These are phyloP conservation scores for Acanthis flammea DNA, from an alignment of 2,797 vertebrate genomes.

Conservation along the genomic window DNA sequence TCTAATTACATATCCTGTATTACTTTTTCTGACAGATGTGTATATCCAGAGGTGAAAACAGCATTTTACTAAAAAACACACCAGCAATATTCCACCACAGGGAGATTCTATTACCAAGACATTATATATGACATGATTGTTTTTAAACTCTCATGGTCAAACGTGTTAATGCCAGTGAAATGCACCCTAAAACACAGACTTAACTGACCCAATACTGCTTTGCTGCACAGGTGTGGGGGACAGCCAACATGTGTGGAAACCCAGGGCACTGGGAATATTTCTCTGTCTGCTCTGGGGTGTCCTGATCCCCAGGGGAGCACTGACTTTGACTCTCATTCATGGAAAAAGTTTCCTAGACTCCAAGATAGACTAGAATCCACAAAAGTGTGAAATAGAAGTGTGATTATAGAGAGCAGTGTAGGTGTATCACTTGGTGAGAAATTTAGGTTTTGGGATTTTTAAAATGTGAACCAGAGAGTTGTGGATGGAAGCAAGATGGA, in stretches of 20 bases:
- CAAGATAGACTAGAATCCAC: not conserved
- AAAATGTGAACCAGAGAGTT: too few relatives aligned
- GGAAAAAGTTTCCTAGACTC: too few relatives aligned
- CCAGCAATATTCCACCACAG: not conserved
- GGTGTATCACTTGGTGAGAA: not conserved
- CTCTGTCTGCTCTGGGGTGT: too few relatives aligned
- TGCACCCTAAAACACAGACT: not conserved
- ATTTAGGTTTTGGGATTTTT: not conserved
- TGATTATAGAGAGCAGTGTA: not conserved
- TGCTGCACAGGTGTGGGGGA: not conserved
- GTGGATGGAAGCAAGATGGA: not conserved
- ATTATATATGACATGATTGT: rapidly evolving
- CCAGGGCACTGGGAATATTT: too few relatives aligned
- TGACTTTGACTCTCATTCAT: not conserved
- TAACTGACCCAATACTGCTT: not conserved
- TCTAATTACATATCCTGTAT: not conserved
- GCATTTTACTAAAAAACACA: not conserved
- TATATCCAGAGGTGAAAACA: not conserved
- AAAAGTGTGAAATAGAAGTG: not conserved
- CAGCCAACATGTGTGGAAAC: not conserved
- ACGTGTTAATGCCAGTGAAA: not conserved
- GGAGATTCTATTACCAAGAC: not conserved
- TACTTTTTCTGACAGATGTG: not conserved
- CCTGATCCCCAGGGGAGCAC: too few relatives aligned
- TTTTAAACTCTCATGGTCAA: not conserved